Evolutionary conservation across 2,113 vertebrate species (phyloP).

Genomic region (Gambusia affinis): DNA sequence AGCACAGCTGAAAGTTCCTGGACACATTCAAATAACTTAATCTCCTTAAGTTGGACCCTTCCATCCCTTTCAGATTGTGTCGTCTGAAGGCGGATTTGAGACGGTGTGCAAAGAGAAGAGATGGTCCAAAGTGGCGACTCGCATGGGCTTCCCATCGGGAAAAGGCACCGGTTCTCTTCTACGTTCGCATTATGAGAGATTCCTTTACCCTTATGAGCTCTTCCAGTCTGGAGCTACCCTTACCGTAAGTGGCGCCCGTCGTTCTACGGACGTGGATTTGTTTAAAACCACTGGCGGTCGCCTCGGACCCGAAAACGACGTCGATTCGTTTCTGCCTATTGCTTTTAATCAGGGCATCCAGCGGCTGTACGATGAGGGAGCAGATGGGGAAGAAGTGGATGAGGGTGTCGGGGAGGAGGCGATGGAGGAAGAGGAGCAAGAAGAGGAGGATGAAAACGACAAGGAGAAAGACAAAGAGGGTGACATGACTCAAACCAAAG

Average conservation of each 20-base stretch:
- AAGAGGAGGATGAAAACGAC: constrained; percentile 74
- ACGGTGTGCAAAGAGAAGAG: constrained; percentile 93
- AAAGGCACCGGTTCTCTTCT: constrained; percentile 90
- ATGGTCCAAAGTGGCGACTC: constrained; percentile 93
- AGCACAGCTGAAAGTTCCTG: not conserved
- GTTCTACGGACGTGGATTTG: not conserved
- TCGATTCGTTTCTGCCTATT: not conserved
- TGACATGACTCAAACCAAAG: constrained; percentile 65
- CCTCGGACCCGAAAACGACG: no score
- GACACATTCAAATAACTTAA: not conserved
- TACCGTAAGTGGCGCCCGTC: constrained; percentile 82
- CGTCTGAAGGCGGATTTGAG: constrained; percentile 95
- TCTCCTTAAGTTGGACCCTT: not conserved
- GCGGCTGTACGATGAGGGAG: constrained; percentile 74
- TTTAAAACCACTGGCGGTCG: not conserved
- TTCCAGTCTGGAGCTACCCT: constrained; percentile 97
- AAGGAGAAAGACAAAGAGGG: constrained; percentile 62
- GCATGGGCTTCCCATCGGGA: constrained; percentile 92
- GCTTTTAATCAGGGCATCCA: constrained; percentile 70
- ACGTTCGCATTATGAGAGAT: constrained; percentile 93
- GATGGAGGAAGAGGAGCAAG: constrained; percentile 71
- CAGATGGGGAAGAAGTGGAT: constrained; percentile 75
- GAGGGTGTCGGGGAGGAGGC: constrained; percentile 76
- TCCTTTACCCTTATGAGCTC: constrained; percentile 97
- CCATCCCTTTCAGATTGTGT: constrained; percentile 86